Conservation (phyloP, 1,140 invertebrate genomes). For the Sipha flava region DNA sequence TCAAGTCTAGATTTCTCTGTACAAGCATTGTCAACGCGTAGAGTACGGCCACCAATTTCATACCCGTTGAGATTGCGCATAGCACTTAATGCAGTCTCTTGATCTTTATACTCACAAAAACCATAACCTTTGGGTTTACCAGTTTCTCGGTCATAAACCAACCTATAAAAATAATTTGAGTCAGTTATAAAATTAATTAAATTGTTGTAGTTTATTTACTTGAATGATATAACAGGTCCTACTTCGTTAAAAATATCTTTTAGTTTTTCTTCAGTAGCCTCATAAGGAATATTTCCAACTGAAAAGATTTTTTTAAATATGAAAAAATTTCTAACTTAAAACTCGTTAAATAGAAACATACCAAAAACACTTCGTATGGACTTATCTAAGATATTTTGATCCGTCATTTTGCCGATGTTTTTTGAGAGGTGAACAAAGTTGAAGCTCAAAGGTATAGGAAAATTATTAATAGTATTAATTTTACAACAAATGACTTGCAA, state of each 20-base stretch:
- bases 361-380: constrained; percentile 84
- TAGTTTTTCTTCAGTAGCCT: constrained; percentile 97
- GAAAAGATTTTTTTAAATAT: constrained; percentile 37
- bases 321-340: no score
- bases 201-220: no score
- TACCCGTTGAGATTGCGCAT: constrained; percentile 98
- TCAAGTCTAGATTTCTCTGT: constrained; percentile 95
- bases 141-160: constrained; percentile 97
- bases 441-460: no score
- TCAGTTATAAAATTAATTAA: neutral
- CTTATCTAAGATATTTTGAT: constrained; percentile 58
- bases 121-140: constrained; percentile 99
- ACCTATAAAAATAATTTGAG: constrained; percentile 48
- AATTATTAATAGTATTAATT: no score
- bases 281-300: constrained; percentile 99
- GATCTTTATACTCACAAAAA: constrained; percentile 98
- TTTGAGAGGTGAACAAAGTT: no score
- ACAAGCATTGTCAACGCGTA: constrained; percentile 95
- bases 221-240: constrained; percentile 92
- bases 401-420: constrained; percentile 37
- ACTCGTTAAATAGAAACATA: constrained; percentile 47
- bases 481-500: no score
- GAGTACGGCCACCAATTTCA: constrained; percentile 91
- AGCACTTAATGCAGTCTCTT: constrained; percentile 93
- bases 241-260: constrained; percentile 98